Base-by-base conservation (phyloP, 2,113 vertebrate genomes). In the Pterocles orientalis region DNA sequence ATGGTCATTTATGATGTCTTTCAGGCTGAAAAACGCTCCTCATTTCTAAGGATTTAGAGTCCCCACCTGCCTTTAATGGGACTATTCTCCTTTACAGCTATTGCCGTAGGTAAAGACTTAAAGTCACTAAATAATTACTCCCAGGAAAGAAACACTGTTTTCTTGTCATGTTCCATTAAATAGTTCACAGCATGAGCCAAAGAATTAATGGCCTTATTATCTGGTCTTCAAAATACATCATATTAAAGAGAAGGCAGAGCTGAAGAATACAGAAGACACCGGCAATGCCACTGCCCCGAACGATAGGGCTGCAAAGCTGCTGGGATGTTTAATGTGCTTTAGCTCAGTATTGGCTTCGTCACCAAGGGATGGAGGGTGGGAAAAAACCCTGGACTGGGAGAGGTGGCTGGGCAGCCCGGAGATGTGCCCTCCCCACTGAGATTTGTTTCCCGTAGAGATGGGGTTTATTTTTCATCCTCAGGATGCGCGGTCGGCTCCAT, bases 121-220 rank as follows among this genome's bases (percentile, higher is more conserved):
- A 92, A 96, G 62, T 56, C 88, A 89, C 65, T 70, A 91, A 66
- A 54, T 96, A 96, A 97, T 97, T 95, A 82, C 81, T 97, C 90
- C 83, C 83, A 85, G 20, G 12, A 73, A 96, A 91, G 81, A 96
- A 95, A 88, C 78, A 78, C 68, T 92, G 93, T 97, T 97, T 95
- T 85, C 86, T 77, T 90, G 97, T 95, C 94, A 93, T 95, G 93
- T 97, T 57, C 93, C 93, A 96, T 96, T 97, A 96, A 97, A 92
- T n/a, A 60, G 58, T 9, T 93, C 93, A 10, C 90, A 82, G 93
- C 60, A 43, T 12, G 82, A 94, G 78, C 91, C 86, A 78, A 88
- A 54, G 79, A 94, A 95, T 91, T 90, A 94, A 94, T 69, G 24
- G 79, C 64, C 96, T 95, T 83, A 94, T 97, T 97, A 96, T 86